phyloP scores from a whole-genome alignment of 2,113 vertebrate genomes.

The Siniperca chuatsi region DNA sequence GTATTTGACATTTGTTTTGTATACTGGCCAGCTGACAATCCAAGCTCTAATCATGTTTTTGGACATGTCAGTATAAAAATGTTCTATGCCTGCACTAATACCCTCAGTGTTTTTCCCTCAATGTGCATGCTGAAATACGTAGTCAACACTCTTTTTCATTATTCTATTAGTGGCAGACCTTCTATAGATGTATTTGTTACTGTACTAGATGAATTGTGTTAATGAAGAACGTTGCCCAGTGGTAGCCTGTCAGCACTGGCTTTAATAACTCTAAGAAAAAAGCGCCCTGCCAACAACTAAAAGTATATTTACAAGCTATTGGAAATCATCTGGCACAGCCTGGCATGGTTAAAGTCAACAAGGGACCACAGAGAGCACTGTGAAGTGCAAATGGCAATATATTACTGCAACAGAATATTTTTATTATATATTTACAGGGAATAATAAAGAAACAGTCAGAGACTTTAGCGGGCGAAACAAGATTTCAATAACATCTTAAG shows the following conservation, averaged over 20 bases:
- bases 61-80: conserved; percentile 18
- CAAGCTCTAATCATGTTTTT: conserved; percentile 31
- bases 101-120: neutral
- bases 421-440: conserved; percentile 29
- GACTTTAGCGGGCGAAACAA: conserved; percentile 1
- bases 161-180: neutral
- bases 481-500: conserved; percentile 40
- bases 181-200: neutral
- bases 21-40: conserved; percentile 12
- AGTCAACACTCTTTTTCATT: neutral
- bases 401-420: conserved; percentile 16
- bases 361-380: conserved; percentile 9
- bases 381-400: conserved; percentile 21
- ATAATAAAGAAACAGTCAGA: conserved; percentile 6
- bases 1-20: conserved; percentile 38
- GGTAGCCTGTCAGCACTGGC: neutral
- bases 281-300: conserved; percentile 26
- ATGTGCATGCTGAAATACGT: neutral
- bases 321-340: conserved; percentile 35
- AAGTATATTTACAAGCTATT: conserved; percentile 52
- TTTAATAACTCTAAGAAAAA: conserved; percentile 29
- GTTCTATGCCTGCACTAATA: neutral
- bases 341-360: conserved; percentile 43
- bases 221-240: neutral
- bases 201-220: neutral